Base-by-base conservation (phyloP, 2,888 invertebrate species). In the Epicampocera succincta region DNA sequence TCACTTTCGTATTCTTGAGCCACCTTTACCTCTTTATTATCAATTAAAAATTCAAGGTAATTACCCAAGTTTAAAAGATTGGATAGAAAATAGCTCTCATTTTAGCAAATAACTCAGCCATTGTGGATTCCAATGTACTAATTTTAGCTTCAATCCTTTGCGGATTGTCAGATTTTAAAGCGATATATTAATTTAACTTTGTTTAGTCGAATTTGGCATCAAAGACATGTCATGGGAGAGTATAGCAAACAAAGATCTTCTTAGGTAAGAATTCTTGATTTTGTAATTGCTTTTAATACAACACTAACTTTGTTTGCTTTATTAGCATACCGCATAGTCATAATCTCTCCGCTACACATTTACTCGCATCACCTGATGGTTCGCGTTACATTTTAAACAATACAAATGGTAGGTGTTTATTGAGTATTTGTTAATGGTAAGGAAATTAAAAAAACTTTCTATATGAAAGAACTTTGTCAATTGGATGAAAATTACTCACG, bases 211-310 rank as follows among this genome's bases (percentile, higher is more conserved):
- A 46, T 29, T 66, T 66, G 46, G 44, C 29, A 40, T 50, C 46
- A 56, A 60, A 74, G 74, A 69, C 93, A 96, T 96, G 96, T 96
- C 96, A 93, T 96, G 96, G 96, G 95, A 96, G 92, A 95, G 95
- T 85, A 93, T 96, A 87, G 94, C 95, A 91, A 95, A 95, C 86
- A 95, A 95, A 91, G 95, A 96, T 92, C 95, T 95, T 91, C 93
- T 95, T 91, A 94, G 95, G 96, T 95, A 91, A 92, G 90, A 17
- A 17, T 46, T 33, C 2, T 44, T 17, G 46, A 6, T 56, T 33
- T 29, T 8, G 9, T 15, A n/a, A 42, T 44, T 42, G 0, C 2
- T 44, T 42, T 33, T 33, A 33, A 33, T 9, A 56, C 17, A 40
- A 33, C 8, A 2, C 12, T 60, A 54, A 33, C n/a, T 2, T 38